Evolutionary conservation across 2,113 vertebrate species (phyloP).

Genomic region (Muscicapa adusta): DNA sequence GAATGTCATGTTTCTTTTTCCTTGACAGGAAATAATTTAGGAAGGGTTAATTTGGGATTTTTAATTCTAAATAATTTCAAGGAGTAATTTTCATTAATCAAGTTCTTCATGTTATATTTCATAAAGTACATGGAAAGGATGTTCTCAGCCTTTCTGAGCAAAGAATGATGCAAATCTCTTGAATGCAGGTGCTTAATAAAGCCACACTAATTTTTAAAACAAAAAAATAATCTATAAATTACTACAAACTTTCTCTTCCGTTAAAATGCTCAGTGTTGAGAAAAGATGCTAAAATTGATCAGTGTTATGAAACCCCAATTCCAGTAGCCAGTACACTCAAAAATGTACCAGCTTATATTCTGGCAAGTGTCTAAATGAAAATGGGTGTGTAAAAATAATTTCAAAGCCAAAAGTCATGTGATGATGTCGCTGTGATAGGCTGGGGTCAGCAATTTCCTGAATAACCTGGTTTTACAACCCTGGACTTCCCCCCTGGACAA

Average conservation of each 20-base stretch:
- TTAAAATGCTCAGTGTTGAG: not conserved
- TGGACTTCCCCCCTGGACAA: not conserved
- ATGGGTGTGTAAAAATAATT: not conserved
- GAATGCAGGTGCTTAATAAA: not conserved
- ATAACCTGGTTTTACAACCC: not conserved
- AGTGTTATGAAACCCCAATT: not conserved
- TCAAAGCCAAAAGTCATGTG: not conserved
- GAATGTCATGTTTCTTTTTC: not conserved
- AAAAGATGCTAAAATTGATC: not conserved
- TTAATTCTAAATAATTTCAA: not conserved
- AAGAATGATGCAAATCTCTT: not conserved
- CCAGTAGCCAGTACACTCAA: not conserved
- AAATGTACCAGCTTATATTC: not conserved
- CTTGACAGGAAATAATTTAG: not conserved
- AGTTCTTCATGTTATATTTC: not conserved
- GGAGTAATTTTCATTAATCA: not conserved
- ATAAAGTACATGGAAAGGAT: not conserved
- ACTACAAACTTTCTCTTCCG: not conserved
- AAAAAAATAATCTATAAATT: not conserved
- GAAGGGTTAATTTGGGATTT: not conserved
- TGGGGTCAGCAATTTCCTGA: not conserved
- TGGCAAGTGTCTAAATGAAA: not conserved
- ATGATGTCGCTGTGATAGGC: not conserved
- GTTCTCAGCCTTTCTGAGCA: not conserved
- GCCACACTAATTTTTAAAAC: not conserved